Evolutionary conservation across 2,888 invertebrate species (phyloP).

Genomic region (Dysmachus trigonus): DNA sequence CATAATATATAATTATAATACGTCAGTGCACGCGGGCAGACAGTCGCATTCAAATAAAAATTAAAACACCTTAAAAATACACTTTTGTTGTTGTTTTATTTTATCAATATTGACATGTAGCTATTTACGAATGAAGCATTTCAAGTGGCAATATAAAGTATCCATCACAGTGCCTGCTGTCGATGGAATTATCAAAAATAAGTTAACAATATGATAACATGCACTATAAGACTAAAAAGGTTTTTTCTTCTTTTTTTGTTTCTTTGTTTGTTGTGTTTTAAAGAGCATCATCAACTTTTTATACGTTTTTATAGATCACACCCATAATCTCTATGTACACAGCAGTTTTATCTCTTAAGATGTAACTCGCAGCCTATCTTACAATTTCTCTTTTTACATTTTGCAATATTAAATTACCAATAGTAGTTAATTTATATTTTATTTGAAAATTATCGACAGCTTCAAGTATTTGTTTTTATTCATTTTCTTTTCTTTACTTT

Average conservation of each 20-base stretch:
- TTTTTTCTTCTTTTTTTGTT: background rate
- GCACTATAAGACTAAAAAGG: constrained; percentile 17
- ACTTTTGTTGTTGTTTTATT: background rate
- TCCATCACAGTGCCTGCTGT: constrained; percentile 24
- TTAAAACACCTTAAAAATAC: background rate
- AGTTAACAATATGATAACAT: constrained; percentile 19
- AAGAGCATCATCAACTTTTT: background rate
- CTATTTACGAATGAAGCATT: background rate
- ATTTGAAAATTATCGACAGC: background rate
- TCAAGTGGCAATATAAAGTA: background rate
- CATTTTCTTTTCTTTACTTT: background rate
- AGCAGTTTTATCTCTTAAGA: background rate
- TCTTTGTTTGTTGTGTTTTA: background rate
- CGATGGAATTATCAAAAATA: constrained; percentile 33
- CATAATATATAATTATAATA: background rate
- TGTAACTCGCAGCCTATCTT: constrained; percentile 2
- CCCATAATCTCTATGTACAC: background rate
- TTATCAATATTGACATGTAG: constrained; percentile 13
- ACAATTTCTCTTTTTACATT: background rate
- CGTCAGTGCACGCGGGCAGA: background rate
- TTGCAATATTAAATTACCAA: background rate
- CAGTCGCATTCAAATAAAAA: background rate
- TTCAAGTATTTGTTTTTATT: background rate
- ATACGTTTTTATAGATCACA: background rate
- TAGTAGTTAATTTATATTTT: background rate